phyloP scores from a whole-genome alignment of 2,113 vertebrate genomes.

The Hyla sarda region DNA sequence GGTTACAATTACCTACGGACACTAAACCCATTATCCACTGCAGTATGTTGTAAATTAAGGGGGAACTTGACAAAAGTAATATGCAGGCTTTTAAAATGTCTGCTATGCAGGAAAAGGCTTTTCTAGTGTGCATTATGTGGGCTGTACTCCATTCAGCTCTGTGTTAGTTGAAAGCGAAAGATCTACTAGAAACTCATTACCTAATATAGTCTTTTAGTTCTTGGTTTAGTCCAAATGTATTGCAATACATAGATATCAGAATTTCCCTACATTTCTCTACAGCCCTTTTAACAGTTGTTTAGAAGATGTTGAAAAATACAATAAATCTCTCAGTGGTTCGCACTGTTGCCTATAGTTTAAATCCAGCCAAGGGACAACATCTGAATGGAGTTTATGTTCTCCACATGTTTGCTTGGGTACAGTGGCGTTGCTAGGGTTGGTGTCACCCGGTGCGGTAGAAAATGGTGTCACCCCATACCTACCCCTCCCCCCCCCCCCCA shows the following conservation, averaged over 20 bases:
- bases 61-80: constrained; percentile 8
- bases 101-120: not conserved
- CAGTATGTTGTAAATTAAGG: constrained; percentile 10
- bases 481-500: too few relatives aligned
- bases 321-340: too few relatives aligned
- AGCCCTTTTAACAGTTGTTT: not conserved
- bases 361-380: too few relatives aligned
- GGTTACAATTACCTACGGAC: not conserved
- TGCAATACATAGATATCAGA: not conserved
- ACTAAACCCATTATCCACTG: constrained; percentile 19
- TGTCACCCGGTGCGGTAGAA: too few relatives aligned
- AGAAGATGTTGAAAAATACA: not conserved
- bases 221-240: not conserved
- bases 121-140: not conserved
- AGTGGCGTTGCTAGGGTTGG: too few relatives aligned
- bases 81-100: not conserved
- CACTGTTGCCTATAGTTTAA: too few relatives aligned
- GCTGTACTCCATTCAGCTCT: not conserved
- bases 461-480: too few relatives aligned
- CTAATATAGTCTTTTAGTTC: not conserved
- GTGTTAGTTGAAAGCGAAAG: not conserved
- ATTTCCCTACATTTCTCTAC: not conserved
- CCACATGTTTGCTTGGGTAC: too few relatives aligned
- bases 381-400: too few relatives aligned
- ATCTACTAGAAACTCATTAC: not conserved